Evolutionary conservation across 64 coral and sea anemone genomes (phyloP), one percentile per base, ranked within the genome.

Genomic region (Platygyra sinensis): DNA sequence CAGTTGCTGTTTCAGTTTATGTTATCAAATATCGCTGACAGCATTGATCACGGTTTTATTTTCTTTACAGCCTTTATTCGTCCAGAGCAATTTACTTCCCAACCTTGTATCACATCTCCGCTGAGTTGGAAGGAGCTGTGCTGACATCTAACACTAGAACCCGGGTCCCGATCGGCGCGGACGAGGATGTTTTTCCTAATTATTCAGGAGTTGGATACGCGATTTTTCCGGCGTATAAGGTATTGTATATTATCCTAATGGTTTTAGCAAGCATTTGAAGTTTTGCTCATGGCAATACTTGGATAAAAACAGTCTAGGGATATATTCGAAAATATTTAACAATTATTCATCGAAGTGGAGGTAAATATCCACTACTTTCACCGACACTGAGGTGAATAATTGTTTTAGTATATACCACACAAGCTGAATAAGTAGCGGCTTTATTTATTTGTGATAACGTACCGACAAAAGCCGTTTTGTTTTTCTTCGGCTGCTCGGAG

Each of bases 181-280:
- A 87, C 42, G n/a, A 10, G 16, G 31, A 57, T 18, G 22, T 51
- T 1, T 92, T 92, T 39, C 75, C 90, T 11, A 78, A 74, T 30
- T 92, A 87, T 38, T 92, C 90, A 18, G 90, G 90, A 0, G 57
- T 17, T 19, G 90, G 83, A 3, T 92, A 87, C 75, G 90, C 86
- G 17, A 67, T 87, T 13, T 51, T 86, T n/a, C 46, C 90, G 0
- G 46, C 62, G 14, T 30, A 79, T 30, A 87, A 77, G 77, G 90
- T 92, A 87, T 14, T 80, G 14, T 11, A 29, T 27, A 27, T n/a
- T 11, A 11, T 25, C 22, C n/a, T 8, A 4, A n/a, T 11, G 2
- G 65, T 24, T 25, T 7, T 69, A 27, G 22, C 1, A 27, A n/a
- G 22, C 15, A 2, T 12, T 15, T 11, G 0, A n/a, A 29, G 24